Conservation (phyloP, 2,797 vertebrate species). For the Leucoraja ocellata region DNA sequence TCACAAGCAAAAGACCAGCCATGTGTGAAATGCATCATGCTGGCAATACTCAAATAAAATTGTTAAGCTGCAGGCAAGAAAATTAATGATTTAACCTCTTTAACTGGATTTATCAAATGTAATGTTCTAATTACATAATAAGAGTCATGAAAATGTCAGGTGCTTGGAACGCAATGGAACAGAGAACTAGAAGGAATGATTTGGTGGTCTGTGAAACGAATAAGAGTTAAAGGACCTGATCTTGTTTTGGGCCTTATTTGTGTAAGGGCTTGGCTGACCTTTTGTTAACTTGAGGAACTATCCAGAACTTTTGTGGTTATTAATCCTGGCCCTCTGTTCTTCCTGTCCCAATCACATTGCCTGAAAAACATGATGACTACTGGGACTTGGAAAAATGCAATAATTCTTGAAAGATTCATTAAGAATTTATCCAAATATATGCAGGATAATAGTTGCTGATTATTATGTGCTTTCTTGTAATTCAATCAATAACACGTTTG, state of each 20-base stretch:
- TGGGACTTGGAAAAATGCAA: constrained; percentile 13
- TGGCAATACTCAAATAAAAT: constrained; percentile 16
- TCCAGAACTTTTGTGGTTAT: not conserved
- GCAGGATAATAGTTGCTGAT: not conserved
- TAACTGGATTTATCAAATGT: not conserved
- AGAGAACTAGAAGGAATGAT: not conserved
- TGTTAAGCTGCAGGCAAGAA: not conserved
- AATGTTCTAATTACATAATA: not conserved
- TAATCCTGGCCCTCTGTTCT: constrained; percentile 5
- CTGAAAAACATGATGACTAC: not conserved
- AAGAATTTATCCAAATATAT: not conserved
- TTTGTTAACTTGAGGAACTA: constrained; percentile 11
- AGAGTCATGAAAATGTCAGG: not conserved
- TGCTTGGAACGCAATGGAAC: not conserved
- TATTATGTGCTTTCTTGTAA: not conserved
- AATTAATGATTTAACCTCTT: not conserved
- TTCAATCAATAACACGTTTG: not conserved
- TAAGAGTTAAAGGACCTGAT: not conserved
- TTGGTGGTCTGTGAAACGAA: not conserved
- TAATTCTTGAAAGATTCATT: constrained; percentile 7
- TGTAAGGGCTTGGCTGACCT: constrained; percentile 16
- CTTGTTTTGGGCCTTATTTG: not conserved
- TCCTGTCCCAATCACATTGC: constrained; percentile 4
- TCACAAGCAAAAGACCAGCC: not conserved
- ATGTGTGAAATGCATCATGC: not conserved